Base-by-base conservation (phyloP, 2,888 invertebrate species). In the Drosophila vallismaia region DNA sequence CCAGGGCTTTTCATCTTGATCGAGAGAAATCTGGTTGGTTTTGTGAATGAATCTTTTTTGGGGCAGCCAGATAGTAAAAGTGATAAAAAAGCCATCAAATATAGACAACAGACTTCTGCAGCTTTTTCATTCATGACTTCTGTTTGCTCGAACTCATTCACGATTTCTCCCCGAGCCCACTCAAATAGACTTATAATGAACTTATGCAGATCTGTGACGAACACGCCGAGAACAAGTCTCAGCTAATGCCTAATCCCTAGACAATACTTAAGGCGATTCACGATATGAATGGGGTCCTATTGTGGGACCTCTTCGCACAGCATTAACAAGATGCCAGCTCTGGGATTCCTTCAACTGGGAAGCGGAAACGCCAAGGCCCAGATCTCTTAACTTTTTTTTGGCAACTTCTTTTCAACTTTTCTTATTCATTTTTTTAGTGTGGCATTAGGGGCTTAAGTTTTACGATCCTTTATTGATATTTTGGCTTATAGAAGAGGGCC, bases 381-480 rank as follows among this genome's bases (percentile, higher is more conserved):
- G 44, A 36, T 38, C n/a, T 19, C 24, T 44, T 24, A 5, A 36
- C 1, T 49, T 69, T 64, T 69, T 64, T 63, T 70, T 70, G 58
- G 40, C 64, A 66, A 52, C 45, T 69, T 70, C 60, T 75, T 48
- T 44, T 24, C 24, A 24, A 42, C 9, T 57, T 49, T 44, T 36
- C 4, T 31, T 45, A 57, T 14, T 54, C 36, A 36, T 36, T 12
- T 36, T 36, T 36, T 36, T 36, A 36, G 36, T 36, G 36, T n/a
- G 36, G 36, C 36, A 14, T 42, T 14, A 49, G 44, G 8, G 51
- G 31, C 66, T 69, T 77, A 69, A 24, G 48, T 59, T 79, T 88
- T 72, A 82, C 64, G 88, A 86, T 53, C 77, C 36, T 56, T 88
- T 88, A 81, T 81, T 79, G 88, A 85, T 71, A 78, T 72, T 64